Evolutionary conservation across 2,888 invertebrate genomes (phyloP), one percentile per base, ranked within the genome.

Genomic region (Hypomecis atomaria): DNA sequence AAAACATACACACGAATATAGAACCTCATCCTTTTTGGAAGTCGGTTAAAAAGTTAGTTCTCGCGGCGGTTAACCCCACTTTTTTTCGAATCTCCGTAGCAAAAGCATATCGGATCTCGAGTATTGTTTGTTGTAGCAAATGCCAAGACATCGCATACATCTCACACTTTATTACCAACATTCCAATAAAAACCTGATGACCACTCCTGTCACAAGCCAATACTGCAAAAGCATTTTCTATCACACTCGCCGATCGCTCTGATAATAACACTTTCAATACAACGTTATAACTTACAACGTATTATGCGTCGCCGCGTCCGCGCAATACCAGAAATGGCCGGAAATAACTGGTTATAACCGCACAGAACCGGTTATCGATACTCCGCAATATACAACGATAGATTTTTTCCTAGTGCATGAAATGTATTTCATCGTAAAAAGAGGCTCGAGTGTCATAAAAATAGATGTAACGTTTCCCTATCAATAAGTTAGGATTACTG

Each of bases 401-500:
- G 83, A 85, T 85, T 85, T 89, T 87, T 87, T 86, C 83, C 81
- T 76, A 85, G 83, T 86, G 86, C 85, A 87, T 85, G 85, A 89
- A 86, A 89, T 90, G 88, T 90, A 79, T 77, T 75, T 75, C 78
- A 76, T 82, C 81, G 87, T 92, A 92, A 92, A 92, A 91, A 89
- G 85, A 79, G 84, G 83, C 86, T 84, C 78, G 75, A 77, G 77
- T 77, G 81, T 89, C 91, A 85, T 92, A 91, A 92, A 91, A 89
- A 86, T 88, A 87, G 86, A 87, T 87, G 87, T 88, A 85, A 81
- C 79, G 82, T 79, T 65, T 82, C 81, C 83, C 82, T 86, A 86
- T 91, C 89, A 89, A 90, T 92, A 90, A 90, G 88, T 90, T 88
- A 90, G 86, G 89, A 90, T 90, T 89, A 90, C 79, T 45, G 59